Evolutionary conservation across 1,140 invertebrate genomes (phyloP).

Genomic region (Plectus sambesii): DNA sequence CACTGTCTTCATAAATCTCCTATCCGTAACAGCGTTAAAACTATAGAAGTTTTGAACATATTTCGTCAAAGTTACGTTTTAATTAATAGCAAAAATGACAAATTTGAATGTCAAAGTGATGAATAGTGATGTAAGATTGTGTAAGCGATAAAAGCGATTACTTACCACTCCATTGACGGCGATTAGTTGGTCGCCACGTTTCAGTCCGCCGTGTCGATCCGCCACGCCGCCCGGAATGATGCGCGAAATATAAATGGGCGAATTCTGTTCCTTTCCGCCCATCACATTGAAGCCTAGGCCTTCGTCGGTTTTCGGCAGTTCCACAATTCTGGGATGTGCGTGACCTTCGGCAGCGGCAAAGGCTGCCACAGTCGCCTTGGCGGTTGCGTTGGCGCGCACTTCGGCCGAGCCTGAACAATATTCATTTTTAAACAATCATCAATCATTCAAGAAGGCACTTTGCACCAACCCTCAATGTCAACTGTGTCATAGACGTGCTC

Average conservation of each 20-base stretch:
- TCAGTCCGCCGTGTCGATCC: conserved; percentile 83
- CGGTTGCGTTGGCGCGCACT: conserved; percentile 77
- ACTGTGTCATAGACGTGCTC: conserved; percentile 98
- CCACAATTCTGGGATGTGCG: conserved; percentile 92
- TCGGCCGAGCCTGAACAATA: too few species aligned
- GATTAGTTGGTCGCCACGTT: conserved; percentile 90
- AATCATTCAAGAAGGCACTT: conserved; percentile 61
- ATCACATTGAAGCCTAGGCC: conserved; percentile 95
- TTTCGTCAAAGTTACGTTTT: too few species aligned
- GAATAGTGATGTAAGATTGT: too few species aligned
- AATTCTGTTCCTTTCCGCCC: conserved; percentile 97
- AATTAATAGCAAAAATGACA: too few species aligned
- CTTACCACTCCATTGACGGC: conserved; percentile 92
- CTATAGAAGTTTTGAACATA: too few species aligned
- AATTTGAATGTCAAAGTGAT: too few species aligned
- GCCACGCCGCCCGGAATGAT: conserved; percentile 95
- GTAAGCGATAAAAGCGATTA: conserved; percentile 29
- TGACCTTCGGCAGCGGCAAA: conserved; percentile 98
- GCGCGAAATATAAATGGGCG: conserved; percentile 96
- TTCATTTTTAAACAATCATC: too few species aligned
- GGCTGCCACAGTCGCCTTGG: conserved; percentile 82
- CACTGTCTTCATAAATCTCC: conserved; percentile 1
- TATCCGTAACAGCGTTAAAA: too few species aligned
- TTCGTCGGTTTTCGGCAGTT: conserved; percentile 96
- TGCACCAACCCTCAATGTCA: conserved; percentile 84